Percentiles rank a stretch among this genome's conserved stretches.
Evolutionary conservation across 2,113 vertebrate species (phyloP).

Genomic region (Perognathus longimembris): DNA sequence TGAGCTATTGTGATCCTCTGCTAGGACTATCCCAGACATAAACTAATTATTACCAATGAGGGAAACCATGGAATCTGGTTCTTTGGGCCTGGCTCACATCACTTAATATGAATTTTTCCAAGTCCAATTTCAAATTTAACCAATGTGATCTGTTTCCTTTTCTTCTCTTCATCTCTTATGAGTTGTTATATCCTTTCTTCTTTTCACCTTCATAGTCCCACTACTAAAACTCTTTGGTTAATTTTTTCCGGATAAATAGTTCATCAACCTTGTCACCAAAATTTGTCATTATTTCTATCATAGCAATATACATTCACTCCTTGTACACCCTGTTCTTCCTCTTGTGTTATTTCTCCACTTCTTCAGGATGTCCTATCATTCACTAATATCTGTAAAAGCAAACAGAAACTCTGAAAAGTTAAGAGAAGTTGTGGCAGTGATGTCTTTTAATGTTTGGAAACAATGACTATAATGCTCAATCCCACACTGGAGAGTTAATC

Average conservation of each 20-base stretch:
- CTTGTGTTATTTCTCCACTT: constrained; percentile 1
- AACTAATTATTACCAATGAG: no score
- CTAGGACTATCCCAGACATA: no score
- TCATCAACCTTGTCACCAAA: constrained; percentile 16
- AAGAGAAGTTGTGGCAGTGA: neutral
- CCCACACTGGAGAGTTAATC: neutral
- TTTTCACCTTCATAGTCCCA: neutral
- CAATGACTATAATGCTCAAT: neutral
- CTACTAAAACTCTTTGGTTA: neutral
- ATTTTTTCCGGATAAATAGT: neutral
- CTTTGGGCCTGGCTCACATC: no score
- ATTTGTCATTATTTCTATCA: neutral
- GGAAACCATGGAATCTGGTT: no score
- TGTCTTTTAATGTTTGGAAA: neutral
- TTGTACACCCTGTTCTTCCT: neutral
- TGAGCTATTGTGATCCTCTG: no score
- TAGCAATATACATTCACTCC: neutral
- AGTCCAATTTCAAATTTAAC: no score
- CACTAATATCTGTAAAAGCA: neutral
- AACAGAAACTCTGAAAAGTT: neutral
- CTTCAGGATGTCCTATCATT: neutral
- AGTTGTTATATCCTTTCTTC: neutral
- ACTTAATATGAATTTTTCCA: no score
- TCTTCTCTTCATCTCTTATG: neutral
- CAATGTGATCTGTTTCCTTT: neutral